Base-by-base conservation (phyloP, 2,888 invertebrate species). In the Melieria picta region DNA sequence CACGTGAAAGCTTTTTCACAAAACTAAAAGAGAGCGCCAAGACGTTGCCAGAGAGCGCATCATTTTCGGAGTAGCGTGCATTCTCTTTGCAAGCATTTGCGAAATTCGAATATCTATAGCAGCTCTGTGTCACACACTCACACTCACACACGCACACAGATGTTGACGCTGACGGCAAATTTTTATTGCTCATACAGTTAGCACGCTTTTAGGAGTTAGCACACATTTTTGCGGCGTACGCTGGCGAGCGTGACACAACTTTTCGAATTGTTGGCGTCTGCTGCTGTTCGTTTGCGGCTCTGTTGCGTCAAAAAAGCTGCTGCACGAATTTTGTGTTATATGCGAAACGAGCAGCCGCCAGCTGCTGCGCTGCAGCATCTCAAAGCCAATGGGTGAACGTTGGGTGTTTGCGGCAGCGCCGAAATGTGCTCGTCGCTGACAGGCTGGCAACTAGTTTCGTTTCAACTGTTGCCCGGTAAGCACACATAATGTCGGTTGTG, bases 361-460 rank as follows among this genome's bases (percentile, higher is more conserved):
- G 30, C 30, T 30, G 30, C 30, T 30, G 30, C 30, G 30, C 30
- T 30, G 30, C 30, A 30, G 30, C 30, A 30, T 30, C 30, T 30
- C 30, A 2, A 30, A 30, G 30, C 30, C 30, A 30, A 30, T 30
- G 30, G 30, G 30, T 30, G 30, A 30, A 30, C 30, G 30, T 30
- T 30, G 30, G 30, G 30, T 30, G 30, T 30, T 30, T 30, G 30
- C 3, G 30, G 30, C 30, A 30, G 16, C 52, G 62, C 48, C 48
- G 13, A 50, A 67, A 57, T 58, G 62, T 47, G 56, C 62, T 60
- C 61, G 52, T 69, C 62, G 47, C 56, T 55, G 62, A 52, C 68
- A 57, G 65, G 66, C 73, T 75, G 75, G 77, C 77, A 78, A 78
- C 77, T 77, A 78, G 78, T 78, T 78, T 77, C 73, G 76, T 73